phyloP scores from a whole-genome alignment of 2,113 vertebrate species.

The Actinemys pallida region DNA sequence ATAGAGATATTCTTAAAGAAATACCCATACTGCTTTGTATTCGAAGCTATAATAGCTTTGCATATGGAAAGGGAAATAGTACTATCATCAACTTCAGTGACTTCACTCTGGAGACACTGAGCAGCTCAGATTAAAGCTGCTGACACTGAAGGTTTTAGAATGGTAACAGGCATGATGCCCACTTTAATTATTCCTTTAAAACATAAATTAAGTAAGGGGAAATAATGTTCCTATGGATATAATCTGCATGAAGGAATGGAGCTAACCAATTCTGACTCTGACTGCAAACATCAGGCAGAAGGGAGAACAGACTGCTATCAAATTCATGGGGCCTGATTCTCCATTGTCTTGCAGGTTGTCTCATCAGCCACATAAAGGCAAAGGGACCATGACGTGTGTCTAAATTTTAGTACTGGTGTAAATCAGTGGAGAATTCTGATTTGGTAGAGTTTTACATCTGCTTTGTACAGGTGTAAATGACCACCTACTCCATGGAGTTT shows the following conservation, averaged over 20 bases:
- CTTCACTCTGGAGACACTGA: background rate
- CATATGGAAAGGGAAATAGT: background rate
- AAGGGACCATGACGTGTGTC: background rate
- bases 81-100: background rate
- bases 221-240: background rate
- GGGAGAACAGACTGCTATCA: background rate
- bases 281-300: background rate
- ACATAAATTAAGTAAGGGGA: background rate
- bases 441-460: background rate
- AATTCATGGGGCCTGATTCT: background rate
- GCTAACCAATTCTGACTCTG: background rate
- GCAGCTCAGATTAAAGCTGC: background rate
- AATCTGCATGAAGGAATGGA: background rate
- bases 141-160: background rate
- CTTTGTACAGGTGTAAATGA: background rate
- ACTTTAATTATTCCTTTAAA: constrained; percentile 3
- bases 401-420: background rate
- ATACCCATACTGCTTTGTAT: background rate
- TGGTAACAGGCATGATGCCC: background rate
- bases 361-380: background rate
- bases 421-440: background rate
- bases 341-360: background rate
- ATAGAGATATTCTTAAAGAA: background rate
- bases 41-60: background rate
- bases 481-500: background rate